Evolutionary conservation across 1,140 invertebrate genomes (phyloP).

Genomic region (Formica exsecta): DNA sequence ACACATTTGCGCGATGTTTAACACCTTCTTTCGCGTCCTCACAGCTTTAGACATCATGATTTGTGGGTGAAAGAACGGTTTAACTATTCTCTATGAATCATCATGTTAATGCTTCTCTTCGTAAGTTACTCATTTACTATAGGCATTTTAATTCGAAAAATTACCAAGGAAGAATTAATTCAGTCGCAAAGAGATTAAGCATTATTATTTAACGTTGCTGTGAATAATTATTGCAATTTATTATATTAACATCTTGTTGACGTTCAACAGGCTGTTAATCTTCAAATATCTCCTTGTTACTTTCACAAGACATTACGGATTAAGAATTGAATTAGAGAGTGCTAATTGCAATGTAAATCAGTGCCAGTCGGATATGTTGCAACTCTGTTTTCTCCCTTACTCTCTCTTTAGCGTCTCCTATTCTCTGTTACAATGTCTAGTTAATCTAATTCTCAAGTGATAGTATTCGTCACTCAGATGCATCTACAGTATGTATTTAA

Average conservation of each 20-base stretch:
- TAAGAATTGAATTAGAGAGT: slow-evolving; percentile 34
- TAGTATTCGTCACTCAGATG: not conserved
- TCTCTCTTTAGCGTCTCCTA: not conserved
- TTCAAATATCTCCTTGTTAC: not conserved
- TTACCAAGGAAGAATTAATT: not conserved
- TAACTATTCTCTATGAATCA: too few species aligned
- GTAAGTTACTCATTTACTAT: not conserved
- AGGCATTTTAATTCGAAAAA: not conserved
- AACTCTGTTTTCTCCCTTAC: slow-evolving; percentile 22
- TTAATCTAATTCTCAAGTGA: slow-evolving; percentile 19
- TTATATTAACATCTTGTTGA: not conserved
- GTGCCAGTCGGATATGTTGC: slow-evolving; percentile 30
- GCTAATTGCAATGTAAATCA: slow-evolving; percentile 60
- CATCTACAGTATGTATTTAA: not conserved
- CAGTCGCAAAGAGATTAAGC: not conserved
- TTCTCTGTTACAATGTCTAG: slow-evolving; percentile 3
- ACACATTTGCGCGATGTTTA: not conserved
- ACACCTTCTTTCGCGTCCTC: slow-evolving; percentile 25
- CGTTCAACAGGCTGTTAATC: not conserved
- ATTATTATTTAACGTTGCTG: not conserved
- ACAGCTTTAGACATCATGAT: not conserved
- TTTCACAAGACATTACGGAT: slow-evolving; percentile 15
- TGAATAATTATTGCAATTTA: not conserved
- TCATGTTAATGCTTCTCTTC: not conserved
- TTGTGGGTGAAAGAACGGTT: not conserved